A percentile compares a stretch with the other conserved stretches of the same genome.
phyloP scores from a whole-genome alignment of 2,888 invertebrate species.

The Portevinia maculata region DNA sequence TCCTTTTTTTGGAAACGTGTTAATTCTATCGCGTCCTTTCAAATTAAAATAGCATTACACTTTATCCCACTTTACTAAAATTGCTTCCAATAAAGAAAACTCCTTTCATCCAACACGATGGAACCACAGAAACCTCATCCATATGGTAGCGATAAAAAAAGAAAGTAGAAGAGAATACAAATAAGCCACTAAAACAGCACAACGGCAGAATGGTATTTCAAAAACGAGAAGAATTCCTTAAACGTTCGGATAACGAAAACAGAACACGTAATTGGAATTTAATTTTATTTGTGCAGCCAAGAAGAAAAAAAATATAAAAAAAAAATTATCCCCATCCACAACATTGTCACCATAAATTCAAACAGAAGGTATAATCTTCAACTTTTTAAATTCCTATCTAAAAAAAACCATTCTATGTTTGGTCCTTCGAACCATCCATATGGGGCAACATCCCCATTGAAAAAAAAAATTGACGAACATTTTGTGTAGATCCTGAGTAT shows the following conservation, averaged over 20 bases:
- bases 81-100: conserved; percentile 42
- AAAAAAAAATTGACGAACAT: conserved; percentile 18
- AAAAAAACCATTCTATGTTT: conserved; percentile 20
- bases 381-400: conserved; percentile 21
- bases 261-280: conserved; percentile 72
- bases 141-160: conserved; percentile 41
- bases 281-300: conserved; percentile 71
- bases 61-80: conserved; percentile 30
- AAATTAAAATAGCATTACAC: not conserved
- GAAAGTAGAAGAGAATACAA: conserved; percentile 15
- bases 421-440: conserved; percentile 15
- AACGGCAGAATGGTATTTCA: conserved; percentile 45
- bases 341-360: not conserved
- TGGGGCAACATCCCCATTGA: conserved; percentile 12
- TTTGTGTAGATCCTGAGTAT: conserved; percentile 44
- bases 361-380: conserved; percentile 21
- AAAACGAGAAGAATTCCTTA: conserved; percentile 39
- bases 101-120: conserved; percentile 44
- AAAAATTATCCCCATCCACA: not conserved
- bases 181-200: conserved; percentile 22
- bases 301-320: conserved; percentile 19
- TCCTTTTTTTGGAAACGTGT: not conserved
- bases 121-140: conserved; percentile 60
- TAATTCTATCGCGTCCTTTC: not conserved
- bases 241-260: conserved; percentile 61